Conservation (phyloP, 2,888 invertebrate genomes). For the Eristalinus aeneus region DNA sequence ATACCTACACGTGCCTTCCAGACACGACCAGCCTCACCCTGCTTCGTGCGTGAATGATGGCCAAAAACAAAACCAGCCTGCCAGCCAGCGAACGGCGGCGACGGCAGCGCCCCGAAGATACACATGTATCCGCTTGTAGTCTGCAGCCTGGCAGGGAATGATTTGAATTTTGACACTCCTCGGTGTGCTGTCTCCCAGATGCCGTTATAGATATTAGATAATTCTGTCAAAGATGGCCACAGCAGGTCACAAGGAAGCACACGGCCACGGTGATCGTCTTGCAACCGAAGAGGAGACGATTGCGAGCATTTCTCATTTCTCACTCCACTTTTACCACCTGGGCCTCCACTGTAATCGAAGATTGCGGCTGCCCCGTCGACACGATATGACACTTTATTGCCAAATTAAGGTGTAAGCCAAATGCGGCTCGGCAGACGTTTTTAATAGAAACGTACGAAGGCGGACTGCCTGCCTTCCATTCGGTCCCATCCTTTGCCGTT, state of each 20-base stretch:
- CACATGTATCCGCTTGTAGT: background rate
- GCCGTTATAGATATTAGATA: constrained; percentile 68
- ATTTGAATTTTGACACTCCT: constrained; percentile 67
- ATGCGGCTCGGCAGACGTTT: constrained; percentile 9
- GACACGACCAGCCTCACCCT: constrained; percentile 31
- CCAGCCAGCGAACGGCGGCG: background rate
- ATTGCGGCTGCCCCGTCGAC: constrained; percentile 51
- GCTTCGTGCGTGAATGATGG: constrained; percentile 47
- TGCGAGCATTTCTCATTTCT: background rate
- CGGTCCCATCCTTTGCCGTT: background rate
- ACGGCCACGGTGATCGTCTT: background rate
- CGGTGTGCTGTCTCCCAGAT: constrained; percentile 21
- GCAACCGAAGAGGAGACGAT: background rate
- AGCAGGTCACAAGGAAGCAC: constrained; percentile 12
- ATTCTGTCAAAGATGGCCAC: constrained; percentile 50
- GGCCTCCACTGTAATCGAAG: constrained; percentile 41
- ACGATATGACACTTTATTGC: constrained; percentile 63
- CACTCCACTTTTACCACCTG: constrained; percentile 47
- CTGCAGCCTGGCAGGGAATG: background rate
- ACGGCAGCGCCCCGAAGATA: constrained; percentile 35
- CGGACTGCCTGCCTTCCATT: background rate
- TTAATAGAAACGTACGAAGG: constrained; percentile 59
- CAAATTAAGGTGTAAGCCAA: constrained; percentile 66
- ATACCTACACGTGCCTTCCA: constrained; percentile 35
- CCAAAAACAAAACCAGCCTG: background rate